Conservation (phyloP, 2,888 invertebrate species). For the Luperina testacea region DNA sequence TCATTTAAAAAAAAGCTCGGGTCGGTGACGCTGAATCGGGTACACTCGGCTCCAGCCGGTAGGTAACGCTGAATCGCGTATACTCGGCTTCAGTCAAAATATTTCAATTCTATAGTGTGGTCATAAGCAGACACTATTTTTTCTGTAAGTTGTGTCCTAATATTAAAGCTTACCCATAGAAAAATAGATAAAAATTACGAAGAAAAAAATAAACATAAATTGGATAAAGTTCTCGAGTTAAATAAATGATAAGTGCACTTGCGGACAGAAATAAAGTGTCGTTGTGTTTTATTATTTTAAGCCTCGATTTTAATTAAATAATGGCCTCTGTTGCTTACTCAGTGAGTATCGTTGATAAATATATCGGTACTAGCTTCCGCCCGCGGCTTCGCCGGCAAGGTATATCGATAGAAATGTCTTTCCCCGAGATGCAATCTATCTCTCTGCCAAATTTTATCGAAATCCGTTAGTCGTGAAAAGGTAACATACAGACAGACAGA, state of each 20-base stretch:
- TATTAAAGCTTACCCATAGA: neutral
- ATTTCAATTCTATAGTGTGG: neutral
- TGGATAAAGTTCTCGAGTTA: neutral
- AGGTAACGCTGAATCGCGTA: no score
- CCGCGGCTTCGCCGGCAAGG: no score
- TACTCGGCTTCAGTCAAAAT: neutral
- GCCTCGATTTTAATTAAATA: no score
- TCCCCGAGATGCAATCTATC: no score
- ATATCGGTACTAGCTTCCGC: no score
- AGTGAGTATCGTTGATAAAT: no score
- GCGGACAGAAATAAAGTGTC: neutral
- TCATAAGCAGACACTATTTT: neutral
- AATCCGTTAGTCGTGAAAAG: no score
- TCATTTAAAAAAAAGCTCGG: no score
- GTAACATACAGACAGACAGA: no score
- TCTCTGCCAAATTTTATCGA: no score
- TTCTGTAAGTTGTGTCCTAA: neutral
- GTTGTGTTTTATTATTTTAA: neutral
- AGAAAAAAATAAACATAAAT: neutral
- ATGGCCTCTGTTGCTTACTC: neutral
- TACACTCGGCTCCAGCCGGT: neutral
- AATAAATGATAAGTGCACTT: neutral
- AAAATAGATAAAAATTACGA: neutral
- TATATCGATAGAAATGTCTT: no score
- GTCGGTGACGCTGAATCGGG: neutral